phyloP scores from a whole-genome alignment of 2,113 vertebrate genomes.

The Columbina picui region DNA sequence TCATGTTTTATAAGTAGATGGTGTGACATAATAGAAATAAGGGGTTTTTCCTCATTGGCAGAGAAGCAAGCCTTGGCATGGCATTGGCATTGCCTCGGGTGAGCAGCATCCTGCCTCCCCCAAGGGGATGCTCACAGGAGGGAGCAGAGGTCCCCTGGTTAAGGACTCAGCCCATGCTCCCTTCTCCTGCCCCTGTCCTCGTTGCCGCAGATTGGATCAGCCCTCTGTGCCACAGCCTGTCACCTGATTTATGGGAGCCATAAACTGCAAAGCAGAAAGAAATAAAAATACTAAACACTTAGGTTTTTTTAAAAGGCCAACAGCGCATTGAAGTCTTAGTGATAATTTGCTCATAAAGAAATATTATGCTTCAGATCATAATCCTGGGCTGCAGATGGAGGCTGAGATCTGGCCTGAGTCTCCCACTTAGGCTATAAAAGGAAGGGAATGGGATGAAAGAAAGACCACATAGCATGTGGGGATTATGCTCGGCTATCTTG shows the following conservation, averaged over 20 bases:
- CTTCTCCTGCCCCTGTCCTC: not conserved
- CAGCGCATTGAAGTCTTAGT: constrained; percentile 16
- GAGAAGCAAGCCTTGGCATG: not conserved
- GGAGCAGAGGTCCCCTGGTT: not conserved
- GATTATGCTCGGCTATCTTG: not conserved
- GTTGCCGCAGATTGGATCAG: not conserved
- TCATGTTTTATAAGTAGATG: not conserved
- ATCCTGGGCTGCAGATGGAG: constrained; percentile 5
- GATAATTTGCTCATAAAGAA: constrained; percentile 67
- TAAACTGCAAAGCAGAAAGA: constrained; percentile 57
- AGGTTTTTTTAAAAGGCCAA: constrained; percentile 53
- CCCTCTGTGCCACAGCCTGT: not conserved
- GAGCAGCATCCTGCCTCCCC: not conserved
- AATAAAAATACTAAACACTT: constrained; percentile 63
- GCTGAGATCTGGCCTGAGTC: not conserved
- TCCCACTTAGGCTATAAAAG: not conserved
- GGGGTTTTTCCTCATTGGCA: not conserved
- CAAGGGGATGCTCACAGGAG: accelerated
- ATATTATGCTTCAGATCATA: constrained; percentile 46
- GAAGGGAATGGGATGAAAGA: not conserved
- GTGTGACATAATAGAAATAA: not conserved
- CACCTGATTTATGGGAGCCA: constrained; percentile 48
- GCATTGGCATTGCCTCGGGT: not conserved
- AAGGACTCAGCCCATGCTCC: not conserved
- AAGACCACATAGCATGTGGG: not conserved